Base-by-base conservation (phyloP, 2,888 invertebrate genomes). In the Eupsilia transversa region DNA sequence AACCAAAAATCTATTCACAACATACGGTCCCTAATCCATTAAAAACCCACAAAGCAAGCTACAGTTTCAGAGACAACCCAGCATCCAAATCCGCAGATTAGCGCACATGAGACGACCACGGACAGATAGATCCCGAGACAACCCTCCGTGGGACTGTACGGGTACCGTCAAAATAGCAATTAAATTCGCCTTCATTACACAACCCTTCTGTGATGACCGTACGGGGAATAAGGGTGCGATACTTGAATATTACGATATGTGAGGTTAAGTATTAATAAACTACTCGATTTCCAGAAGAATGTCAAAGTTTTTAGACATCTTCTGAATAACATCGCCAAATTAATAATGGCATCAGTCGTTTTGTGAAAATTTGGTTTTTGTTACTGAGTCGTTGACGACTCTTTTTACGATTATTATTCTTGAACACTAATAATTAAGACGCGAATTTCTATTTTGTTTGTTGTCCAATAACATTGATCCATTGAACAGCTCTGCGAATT, bases 101-200 rank as follows among this genome's bases (percentile, higher is more conserved):
- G 59, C 49, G 68, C 77, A 84, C 64, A 72, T 41, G 72, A 82
- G 73, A 60, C 63, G 43, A 63, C 52, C 68, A 66, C 57, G 35
- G 49, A 30, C 57, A 71, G 74, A 46, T 65, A 72, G 46, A 60
- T 43, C 83, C 70, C 38, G 60, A 56, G 69, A 61, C 67, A n/a
- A 70, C 84, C 81, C 76, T 54, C 59, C 35, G 54, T 14, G 71
- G 67, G 56, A 84, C 77, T 81, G 79, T 82, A 83, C 82, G 57
- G 54, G 72, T 67, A 77, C 79, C 90, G 89, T 87, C 93, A 94
- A 94, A 94, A 94, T 93, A 93, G 92, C 95, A 95, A 95, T 95
- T 95, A 95, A 93, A 94, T 92, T 91, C 90, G 91, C 92, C 92
- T 93, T 93, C 94, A 94, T 94, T 94, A 94, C 91, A 87, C 90